Evolutionary conservation across 2,888 invertebrate genomes (phyloP), one percentile per base, ranked within the genome.

Genomic region (Hirudinaria manillensis): DNA sequence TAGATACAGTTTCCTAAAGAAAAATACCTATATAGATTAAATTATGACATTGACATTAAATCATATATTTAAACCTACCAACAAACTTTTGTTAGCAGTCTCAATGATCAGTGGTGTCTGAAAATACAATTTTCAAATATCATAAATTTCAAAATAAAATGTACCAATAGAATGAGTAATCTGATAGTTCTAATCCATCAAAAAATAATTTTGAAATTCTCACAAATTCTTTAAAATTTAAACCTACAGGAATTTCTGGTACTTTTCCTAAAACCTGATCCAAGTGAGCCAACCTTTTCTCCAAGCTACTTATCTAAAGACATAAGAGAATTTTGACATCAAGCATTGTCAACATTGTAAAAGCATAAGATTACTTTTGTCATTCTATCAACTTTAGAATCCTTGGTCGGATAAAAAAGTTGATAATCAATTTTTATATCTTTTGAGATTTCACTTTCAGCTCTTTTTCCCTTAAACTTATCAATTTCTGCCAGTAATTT

Each of bases 401-500:
- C 61, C 29, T 61, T 61, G 61, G 3, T 61, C 10, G 61, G 61
- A 61, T 61, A 61, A 61, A 61, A 61, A 24, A 61, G 61, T 61
- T 61, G 61, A 61, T 61, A 61, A 27, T 61, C 24, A n/a, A 61
- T 61, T 29, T 61, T 61, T 61, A 6, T 7, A 27, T 61, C 61
- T 61, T 61, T 29, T 27, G 24, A 27, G 21, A 61, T 19, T 29
- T 61, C 61, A 29, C 16, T 45, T 45, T 61, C 61, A 29, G 29
- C 61, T 61, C 29, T 61, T n/a, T 29, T 61, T 16, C 24, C 61
- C 19, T 19, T 61, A 29, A 72, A 53, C 34, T 72, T 72, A 32
- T 72, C 72, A 32, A 72, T 72, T 27, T 53, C 53, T 21, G 53
- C 32, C 19, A 72, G n/a, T 45, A 72, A 27, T 29, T 72, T 73